Conservation (phyloP, 2,797 vertebrate genomes). For the Acipenser ruthenus region DNA sequence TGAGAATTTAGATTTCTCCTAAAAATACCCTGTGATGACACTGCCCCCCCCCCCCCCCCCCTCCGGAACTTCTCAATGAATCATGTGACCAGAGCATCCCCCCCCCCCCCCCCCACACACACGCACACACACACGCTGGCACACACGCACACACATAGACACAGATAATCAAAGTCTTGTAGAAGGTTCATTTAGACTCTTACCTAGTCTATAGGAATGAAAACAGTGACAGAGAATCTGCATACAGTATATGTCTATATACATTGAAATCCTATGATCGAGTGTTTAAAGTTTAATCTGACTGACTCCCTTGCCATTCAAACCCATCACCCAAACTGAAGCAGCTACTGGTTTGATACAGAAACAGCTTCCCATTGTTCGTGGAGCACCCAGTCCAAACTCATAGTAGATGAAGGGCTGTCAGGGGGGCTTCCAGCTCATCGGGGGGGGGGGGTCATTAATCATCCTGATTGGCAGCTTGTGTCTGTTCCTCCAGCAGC, state of each 20-base stretch:
- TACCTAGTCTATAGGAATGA: too few species aligned
- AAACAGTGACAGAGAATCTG: too few species aligned
- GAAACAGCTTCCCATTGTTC: too few species aligned
- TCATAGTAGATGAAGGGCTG: too few species aligned
- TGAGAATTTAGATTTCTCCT: conserved; percentile 8
- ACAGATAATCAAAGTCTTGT: neutral
- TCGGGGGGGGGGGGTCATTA: conserved; percentile 11
- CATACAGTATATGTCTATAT: too few species aligned
- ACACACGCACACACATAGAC: neutral
- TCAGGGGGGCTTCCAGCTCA: too few species aligned
- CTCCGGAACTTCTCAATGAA: neutral
- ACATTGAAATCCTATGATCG: too few species aligned
- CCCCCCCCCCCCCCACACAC: neutral
- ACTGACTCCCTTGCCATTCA: too few species aligned
- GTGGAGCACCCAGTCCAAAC: too few species aligned
- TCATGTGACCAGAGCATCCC: neutral
- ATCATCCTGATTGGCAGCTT: conserved; percentile 26
- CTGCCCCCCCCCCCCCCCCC: neutral
- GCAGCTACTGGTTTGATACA: too few species aligned
- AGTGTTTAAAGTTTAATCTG: too few species aligned
- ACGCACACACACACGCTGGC: neutral
- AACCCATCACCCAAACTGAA: too few species aligned
- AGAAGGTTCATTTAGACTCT: neutral
- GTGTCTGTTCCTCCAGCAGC: conserved; percentile 14
- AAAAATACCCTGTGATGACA: conserved; percentile 1